Percentiles rank a stretch among this genome's conserved stretches.
These are phyloP conservation scores for Danio aesculapii DNA, from an alignment of 2,797 vertebrate species.

Conservation along the genomic window DNA sequence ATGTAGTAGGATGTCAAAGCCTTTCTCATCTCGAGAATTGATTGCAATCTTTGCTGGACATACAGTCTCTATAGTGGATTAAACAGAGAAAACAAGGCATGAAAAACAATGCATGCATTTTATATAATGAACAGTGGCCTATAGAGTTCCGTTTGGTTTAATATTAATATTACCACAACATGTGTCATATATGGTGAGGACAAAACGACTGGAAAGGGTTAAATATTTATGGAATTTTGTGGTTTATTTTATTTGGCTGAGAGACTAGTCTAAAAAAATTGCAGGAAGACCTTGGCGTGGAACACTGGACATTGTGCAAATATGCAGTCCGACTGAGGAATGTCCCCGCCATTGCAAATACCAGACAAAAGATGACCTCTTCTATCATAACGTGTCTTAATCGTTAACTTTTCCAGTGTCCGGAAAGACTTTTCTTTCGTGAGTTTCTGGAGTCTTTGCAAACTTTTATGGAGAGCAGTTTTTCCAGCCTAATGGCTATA, in stretches of 20 bases:
- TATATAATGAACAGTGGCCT: background rate
- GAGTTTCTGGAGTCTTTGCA: slow-evolving; percentile 15
- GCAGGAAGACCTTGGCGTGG: slow-evolving; percentile 55
- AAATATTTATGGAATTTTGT: slow-evolving; percentile 50
- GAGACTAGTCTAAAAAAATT: slow-evolving; percentile 49
- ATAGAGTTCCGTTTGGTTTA: background rate
- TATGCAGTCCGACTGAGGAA: slow-evolving; percentile 59
- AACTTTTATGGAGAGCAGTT: slow-evolving; percentile 19
- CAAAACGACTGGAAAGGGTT: slow-evolving; percentile 31
- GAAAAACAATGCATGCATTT: background rate
- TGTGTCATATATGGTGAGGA: background rate
- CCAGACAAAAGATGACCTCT: slow-evolving; percentile 45
- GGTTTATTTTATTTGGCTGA: slow-evolving; percentile 59
- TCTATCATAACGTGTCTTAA: slow-evolving; percentile 40
- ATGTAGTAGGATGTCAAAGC: slow-evolving; percentile 94
- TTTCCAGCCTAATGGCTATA: slow-evolving; percentile 38
- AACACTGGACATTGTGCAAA: slow-evolving; percentile 59
- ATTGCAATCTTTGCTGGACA: slow-evolving; percentile 92
- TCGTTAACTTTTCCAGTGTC: slow-evolving; percentile 38
- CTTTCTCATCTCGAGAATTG: slow-evolving; percentile 93
- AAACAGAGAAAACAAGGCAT: slow-evolving; percentile 14
- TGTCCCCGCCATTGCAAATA: slow-evolving; percentile 49
- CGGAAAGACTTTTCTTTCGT: slow-evolving; percentile 20
- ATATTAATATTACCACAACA: slow-evolving; percentile 18
- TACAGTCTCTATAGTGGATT: slow-evolving; percentile 87